phyloP scores from a whole-genome alignment of 2,797 vertebrate genomes.

The Dendrocincla fuliginosa region DNA sequence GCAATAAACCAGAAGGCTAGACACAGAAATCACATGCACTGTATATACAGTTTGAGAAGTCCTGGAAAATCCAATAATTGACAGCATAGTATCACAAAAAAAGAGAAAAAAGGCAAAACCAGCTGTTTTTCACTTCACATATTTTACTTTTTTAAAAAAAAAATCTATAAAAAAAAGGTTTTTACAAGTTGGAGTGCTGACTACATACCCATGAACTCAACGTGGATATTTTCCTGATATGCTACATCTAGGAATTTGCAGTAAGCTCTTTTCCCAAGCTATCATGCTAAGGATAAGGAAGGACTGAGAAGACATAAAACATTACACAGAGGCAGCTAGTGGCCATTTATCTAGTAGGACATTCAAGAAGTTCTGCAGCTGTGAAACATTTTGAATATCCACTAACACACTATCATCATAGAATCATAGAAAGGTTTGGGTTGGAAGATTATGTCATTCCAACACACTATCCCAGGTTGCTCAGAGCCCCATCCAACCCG shows the following conservation, averaged over 20 bases:
- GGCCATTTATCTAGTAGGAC: not conserved
- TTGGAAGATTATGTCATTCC: not conserved
- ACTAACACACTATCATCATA: not conserved
- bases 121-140: not conserved
- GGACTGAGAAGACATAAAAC: not conserved
- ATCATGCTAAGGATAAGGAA: not conserved
- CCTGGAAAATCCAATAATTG: too few relatives aligned
- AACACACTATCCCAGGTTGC: not conserved
- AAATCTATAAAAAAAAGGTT: not conserved
- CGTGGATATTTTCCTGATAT: not conserved
- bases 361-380: not conserved
- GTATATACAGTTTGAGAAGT: not conserved
- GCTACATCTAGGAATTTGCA: not conserved
- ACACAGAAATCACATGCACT: not conserved
- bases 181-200: not conserved
- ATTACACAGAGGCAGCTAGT: not conserved
- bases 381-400: not conserved
- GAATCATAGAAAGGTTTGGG: not conserved
- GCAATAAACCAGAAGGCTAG: not conserved
- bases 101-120: not conserved
- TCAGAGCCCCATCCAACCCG: not conserved
- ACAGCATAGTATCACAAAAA: not conserved
- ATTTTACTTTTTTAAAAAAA: not conserved
- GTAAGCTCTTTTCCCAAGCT: not conserved
- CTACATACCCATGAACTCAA: not conserved